Evolutionary conservation across 1,140 invertebrate species (phyloP).

Genomic region (Drosophila mayri): DNA sequence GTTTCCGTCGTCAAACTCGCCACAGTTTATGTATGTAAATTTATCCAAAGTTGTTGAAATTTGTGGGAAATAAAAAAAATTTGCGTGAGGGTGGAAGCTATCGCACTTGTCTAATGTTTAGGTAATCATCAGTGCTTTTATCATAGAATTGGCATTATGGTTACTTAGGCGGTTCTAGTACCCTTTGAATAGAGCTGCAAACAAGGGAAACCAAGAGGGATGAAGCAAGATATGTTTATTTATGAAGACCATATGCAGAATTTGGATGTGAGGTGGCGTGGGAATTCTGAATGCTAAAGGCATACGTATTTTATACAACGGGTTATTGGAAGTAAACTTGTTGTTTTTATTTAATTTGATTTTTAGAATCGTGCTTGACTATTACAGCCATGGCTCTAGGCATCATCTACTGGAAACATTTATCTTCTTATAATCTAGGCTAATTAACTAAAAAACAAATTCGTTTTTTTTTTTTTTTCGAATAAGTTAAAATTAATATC

Average conservation of each 20-base stretch:
- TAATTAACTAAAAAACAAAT: no score
- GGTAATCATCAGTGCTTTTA: constrained; percentile 70
- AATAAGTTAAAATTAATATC: neutral
- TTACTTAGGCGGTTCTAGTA: constrained; percentile 14
- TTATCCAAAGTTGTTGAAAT: constrained; percentile 82
- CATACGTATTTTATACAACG: neutral
- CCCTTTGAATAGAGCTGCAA: constrained; percentile 35
- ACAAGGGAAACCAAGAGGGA: constrained; percentile 10
- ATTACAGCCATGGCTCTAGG: no score
- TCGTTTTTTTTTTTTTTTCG: neutral
- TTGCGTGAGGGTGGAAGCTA: constrained; percentile 34
- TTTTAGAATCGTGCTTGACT: no score
- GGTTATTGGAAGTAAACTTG: neutral
- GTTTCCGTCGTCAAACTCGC: constrained; percentile 62
- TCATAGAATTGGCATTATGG: constrained; percentile 63
- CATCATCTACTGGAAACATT: no score
- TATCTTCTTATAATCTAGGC: no score
- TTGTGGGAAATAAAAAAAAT: constrained; percentile 78
- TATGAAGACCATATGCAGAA: constrained; percentile 10
- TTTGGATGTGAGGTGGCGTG: neutral
- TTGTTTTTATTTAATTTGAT: neutral
- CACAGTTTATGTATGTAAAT: constrained; percentile 80
- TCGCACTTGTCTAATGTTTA: constrained; percentile 72
- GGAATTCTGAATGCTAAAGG: neutral
- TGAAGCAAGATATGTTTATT: neutral